Percentiles rank a stretch among this genome's conserved stretches.
Evolutionary conservation across 2,888 invertebrate species (phyloP).

Genomic region (Andrena trimmerana): DNA sequence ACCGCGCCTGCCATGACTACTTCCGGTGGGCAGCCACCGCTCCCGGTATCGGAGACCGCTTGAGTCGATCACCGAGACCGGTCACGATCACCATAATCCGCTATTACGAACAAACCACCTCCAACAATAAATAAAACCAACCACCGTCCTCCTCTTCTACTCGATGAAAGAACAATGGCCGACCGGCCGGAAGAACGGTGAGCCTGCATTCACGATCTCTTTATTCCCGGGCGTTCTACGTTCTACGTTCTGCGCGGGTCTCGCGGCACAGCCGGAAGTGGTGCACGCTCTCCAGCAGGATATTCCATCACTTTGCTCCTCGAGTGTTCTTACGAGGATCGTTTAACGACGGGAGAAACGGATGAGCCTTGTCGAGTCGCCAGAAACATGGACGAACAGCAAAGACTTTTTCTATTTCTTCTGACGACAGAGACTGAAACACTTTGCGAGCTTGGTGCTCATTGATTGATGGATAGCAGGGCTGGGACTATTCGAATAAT

Average conservation of each 20-base stretch:
- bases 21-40: constrained; percentile 81
- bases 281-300: neutral
- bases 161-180: constrained; percentile 76
- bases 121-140: constrained; percentile 50
- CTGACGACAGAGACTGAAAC: no score
- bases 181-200: constrained; percentile 81
- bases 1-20: constrained; percentile 83
- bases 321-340: neutral
- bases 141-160: constrained; percentile 69
- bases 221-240: constrained; percentile 7
- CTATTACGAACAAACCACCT: constrained; percentile 66
- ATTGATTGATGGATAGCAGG: no score
- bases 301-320: neutral
- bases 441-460: no score
- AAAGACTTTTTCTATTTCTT: neutral
- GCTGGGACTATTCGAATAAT: no score
- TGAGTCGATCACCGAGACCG: constrained; percentile 79
- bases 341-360: neutral
- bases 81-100: constrained; percentile 69
- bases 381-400: neutral
- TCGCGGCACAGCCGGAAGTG: constrained; percentile 47
- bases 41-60: constrained; percentile 83
- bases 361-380: no score
- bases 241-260: neutral
- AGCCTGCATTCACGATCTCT: constrained; percentile 73